These are phyloP conservation scores for Rallus crepitans DNA, from an alignment of 2,797 vertebrate species.

Conservation along the genomic window DNA sequence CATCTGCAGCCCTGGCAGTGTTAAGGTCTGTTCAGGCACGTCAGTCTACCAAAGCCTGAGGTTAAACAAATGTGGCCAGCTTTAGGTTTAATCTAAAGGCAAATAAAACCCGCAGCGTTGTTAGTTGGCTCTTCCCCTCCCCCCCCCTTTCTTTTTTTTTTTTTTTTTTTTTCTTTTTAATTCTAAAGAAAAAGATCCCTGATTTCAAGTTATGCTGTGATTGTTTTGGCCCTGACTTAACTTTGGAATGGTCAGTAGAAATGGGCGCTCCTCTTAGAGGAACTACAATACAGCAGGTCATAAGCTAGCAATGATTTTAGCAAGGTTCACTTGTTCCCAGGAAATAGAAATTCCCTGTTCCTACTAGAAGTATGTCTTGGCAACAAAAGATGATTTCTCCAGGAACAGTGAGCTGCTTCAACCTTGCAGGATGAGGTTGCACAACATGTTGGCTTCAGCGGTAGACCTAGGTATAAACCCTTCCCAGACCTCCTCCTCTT, in stretches of 20 bases:
- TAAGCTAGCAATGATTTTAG: neutral
- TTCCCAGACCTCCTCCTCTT: neutral
- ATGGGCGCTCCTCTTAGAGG: neutral
- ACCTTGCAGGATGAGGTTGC: neutral
- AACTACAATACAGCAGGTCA: neutral
- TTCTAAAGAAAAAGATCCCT: neutral
- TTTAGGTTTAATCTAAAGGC: conserved; percentile 31
- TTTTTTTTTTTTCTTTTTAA: neutral
- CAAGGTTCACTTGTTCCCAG: neutral
- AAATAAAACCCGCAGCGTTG: neutral
- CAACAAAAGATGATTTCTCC: neutral
- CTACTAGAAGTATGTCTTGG: neutral
- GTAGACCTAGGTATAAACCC: neutral
- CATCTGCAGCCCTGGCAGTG: conserved; percentile 2
- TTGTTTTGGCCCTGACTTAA: neutral
- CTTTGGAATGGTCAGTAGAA: neutral
- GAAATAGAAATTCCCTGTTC: neutral
- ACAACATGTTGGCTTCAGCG: neutral
- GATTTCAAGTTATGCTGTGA: neutral
- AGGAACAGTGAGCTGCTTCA: neutral
- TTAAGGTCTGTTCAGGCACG: conserved; percentile 52
- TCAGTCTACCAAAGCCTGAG: conserved; percentile 30
- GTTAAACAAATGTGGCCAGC: conserved; percentile 32
- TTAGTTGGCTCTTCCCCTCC: neutral
- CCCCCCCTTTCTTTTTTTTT: too few relatives aligned